Percentiles rank a stretch among this genome's conserved stretches.
These are phyloP conservation scores for Chaenocephalus aceratus DNA, from an alignment of 2,113 vertebrate genomes.

Conservation along the genomic window DNA sequence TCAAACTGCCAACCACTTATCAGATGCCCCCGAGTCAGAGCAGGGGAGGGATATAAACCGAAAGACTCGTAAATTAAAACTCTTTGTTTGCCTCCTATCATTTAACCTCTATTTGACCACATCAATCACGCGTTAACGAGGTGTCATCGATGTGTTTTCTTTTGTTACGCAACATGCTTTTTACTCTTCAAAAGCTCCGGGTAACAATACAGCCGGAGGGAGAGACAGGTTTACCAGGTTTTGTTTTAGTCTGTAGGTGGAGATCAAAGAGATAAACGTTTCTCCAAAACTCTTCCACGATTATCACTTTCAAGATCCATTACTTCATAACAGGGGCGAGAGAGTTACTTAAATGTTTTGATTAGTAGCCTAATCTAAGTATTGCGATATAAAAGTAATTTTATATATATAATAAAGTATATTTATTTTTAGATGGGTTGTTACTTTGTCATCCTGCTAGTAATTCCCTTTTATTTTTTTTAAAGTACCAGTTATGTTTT, in stretches of 20 bases:
- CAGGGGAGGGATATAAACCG: not conserved
- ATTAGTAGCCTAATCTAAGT: too few relatives aligned
- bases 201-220: constrained; percentile 30
- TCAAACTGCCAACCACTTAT: constrained; percentile 41
- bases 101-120: constrained; percentile 16
- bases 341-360: too few relatives aligned
- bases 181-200: constrained; percentile 41
- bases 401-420: too few relatives aligned
- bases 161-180: constrained; percentile 36
- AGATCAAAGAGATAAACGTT: constrained; percentile 64
- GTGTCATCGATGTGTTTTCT: constrained; percentile 21
- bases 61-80: constrained; percentile 31
- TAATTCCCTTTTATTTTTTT: too few relatives aligned
- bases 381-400: too few relatives aligned
- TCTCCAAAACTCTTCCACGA: constrained; percentile 40
- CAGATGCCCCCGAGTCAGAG: constrained; percentile 23
- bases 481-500: too few relatives aligned
- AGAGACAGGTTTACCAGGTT: constrained; percentile 67
- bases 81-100: constrained; percentile 29
- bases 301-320: constrained; percentile 54
- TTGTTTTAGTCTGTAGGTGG: constrained; percentile 40
- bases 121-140: constrained; percentile 55
- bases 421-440: too few relatives aligned
- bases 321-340: not conserved
- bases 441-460: too few relatives aligned